Base-by-base conservation (phyloP, 2,797 vertebrate genomes). In the Myotis daubentonii region DNA sequence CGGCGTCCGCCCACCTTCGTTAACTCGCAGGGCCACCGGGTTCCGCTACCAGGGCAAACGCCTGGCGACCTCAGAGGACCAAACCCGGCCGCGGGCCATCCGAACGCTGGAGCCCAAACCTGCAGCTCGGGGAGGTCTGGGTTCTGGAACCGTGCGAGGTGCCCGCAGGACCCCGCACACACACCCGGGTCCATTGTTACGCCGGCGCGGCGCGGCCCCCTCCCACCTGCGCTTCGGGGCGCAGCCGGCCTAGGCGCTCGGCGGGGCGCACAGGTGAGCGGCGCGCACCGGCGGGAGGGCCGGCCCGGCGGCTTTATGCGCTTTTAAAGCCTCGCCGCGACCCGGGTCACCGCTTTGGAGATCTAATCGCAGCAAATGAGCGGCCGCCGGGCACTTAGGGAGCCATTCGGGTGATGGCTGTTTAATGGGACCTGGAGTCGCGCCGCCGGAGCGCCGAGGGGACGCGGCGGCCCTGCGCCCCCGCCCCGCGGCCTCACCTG, bases 321-420 rank as follows among this genome's bases (percentile, higher is more conserved):
- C 95, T 98, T 98, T 98, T 97, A 96, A 97, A 97, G 89, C 97
- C 97, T 96, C 75, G 74, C 97, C 94, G 92, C 95, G 96, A 96
- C 97, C 96, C 38, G 79, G 98, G 98, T 98, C 98, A 98, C 51
- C 88, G 89, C 96, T 97, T 98, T 97, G 97, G 97, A 96, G 94
- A 92, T 60, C 95, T 98, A 98, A 98, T 98, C 97, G 94, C 89
- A 81, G 87, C 97, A 98, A 98, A 98, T 98, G 98, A 98, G 96
- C 84, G 80, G 87, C 97, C 11, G 95, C 94, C 51, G 62, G 95
- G 96, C 96, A 94, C 96, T 92, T 95, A 94, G 97, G 30, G 38
- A 97, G 79, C 86, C 89, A 95, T 79, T 97, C 92, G 44, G 85
- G 89, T 98, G 93, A 98, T 94, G 94, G 93, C 94, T 97, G 94